Conservation (phyloP, 23 tunicate genomes). For the Corella eumyota region DNA sequence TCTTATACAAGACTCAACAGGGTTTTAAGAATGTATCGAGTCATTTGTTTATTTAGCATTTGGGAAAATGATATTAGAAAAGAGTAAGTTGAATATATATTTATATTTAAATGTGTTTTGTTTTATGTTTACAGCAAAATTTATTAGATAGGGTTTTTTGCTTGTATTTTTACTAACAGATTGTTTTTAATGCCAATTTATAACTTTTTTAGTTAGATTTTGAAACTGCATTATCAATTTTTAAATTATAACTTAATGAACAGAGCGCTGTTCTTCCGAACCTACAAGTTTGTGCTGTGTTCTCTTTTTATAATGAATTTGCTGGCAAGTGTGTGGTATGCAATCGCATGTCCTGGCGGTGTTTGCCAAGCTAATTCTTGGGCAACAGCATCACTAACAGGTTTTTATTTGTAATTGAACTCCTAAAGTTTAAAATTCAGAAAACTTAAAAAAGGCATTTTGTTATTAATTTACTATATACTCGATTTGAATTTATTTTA, state of each 20-base stretch:
- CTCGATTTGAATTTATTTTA: background rate
- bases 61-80: conserved; percentile 56
- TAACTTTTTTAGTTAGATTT: too few species aligned
- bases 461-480: too few species aligned
- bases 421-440: too few species aligned
- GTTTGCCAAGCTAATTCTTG: conserved; percentile 5
- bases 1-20: conserved; percentile 39
- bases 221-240: too few species aligned
- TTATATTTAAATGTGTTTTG: too few species aligned
- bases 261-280: conserved; percentile 18
- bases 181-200: background rate
- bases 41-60: conserved; percentile 21
- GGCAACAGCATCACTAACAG: conserved; percentile 1
- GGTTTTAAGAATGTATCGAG: conserved; percentile 46
- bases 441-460: too few species aligned
- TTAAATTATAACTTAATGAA: too few species aligned
- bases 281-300: conserved; percentile 15
- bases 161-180: too few species aligned
- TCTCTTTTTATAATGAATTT: conserved; percentile 6
- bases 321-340: conserved; percentile 7
- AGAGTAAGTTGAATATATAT: conserved; percentile 25
- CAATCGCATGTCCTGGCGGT: conserved; percentile 27
- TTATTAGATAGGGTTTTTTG: too few species aligned
- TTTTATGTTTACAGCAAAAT: too few species aligned
- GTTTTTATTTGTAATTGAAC: too few species aligned